Evolutionary conservation across 2,888 invertebrate species (phyloP).

Genomic region (Amiota minor): DNA sequence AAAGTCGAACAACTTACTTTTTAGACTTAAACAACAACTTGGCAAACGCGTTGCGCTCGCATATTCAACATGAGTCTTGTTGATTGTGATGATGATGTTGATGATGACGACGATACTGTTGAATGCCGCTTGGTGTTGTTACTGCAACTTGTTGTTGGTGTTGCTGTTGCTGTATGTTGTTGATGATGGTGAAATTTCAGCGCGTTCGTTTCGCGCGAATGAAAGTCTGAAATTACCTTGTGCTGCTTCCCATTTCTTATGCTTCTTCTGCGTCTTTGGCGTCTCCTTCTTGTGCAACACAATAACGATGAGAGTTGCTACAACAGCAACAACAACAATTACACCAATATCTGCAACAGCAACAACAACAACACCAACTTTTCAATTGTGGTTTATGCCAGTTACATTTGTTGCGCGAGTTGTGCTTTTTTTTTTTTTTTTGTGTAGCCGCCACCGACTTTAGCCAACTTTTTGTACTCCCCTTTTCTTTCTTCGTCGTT

Average conservation of each 20-base stretch:
- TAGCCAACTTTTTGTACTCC: background rate
- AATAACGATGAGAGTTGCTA: background rate
- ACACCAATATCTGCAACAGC: background rate
- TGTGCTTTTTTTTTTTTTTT: slow-evolving; percentile 9
- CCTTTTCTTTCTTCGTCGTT: slow-evolving; percentile 11
- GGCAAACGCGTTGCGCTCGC: slow-evolving; percentile 17
- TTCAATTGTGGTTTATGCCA: slow-evolving; percentile 57
- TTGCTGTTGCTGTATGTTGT: slow-evolving; percentile 29
- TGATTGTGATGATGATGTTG: slow-evolving; percentile 12
- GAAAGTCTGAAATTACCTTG: slow-evolving; percentile 69
- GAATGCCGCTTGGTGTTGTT: slow-evolving; percentile 24
- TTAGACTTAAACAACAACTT: slow-evolving; percentile 29
- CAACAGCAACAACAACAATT: slow-evolving; percentile 12
- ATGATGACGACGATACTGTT: background rate
- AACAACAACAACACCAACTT: slow-evolving; percentile 8
- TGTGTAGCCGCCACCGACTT: slow-evolving; percentile 24
- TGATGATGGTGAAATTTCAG: slow-evolving; percentile 64
- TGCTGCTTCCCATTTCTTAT: slow-evolving; percentile 65
- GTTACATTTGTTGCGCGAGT: slow-evolving; percentile 38
- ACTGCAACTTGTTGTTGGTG: slow-evolving; percentile 7
- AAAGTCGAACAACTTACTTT: slow-evolving; percentile 12
- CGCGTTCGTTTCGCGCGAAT: slow-evolving; percentile 69
- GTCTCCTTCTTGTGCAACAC: background rate
- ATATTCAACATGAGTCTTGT: background rate
- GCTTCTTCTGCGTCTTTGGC: slow-evolving; percentile 25